Evolutionary conservation across 2,797 vertebrate genomes (phyloP), one percentile per base, ranked within the genome.

Genomic region (Gymnothorax javanicus): DNA sequence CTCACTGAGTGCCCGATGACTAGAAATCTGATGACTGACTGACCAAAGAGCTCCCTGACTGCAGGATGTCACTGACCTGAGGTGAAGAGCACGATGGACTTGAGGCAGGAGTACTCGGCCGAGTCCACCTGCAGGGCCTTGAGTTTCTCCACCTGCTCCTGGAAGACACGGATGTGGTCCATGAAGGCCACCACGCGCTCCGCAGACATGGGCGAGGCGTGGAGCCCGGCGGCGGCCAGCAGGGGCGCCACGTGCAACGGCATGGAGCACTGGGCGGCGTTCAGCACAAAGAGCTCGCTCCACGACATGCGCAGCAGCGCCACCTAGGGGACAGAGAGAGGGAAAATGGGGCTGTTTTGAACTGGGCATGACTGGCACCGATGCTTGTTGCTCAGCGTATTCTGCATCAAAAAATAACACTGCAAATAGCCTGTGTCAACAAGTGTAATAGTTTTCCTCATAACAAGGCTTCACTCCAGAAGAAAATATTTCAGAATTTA

Each of bases 231-330:
- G 0, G 97, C 97, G 0, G 97, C 97, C 91, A 98, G 86, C 89
- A 97, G 93, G 0, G 97, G 97, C 0, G 97, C 97, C 60, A 97
- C 96, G 0, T 97, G 97, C 1, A 97, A 92, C 0, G 97, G 97
- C 96, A 97, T 94, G 60, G 96, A 97, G 91, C 97, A 96, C 94
- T 97, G 97, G 23, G 97, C 97, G 0, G 97, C 97, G 4, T 97
- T 97, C 27, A 97, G 95, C 15, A 97, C 97, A 2, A 98, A 97
- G n/a, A 97, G 96, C 92, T 98, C 96, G 1, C 97, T 98, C 97
- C 97, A 98, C 0, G 96, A 97, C 96, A 96, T 95, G 0, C 97
- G 96, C 87, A 98, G 91, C 83, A 97, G 90, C 4, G 97, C 95
- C 89, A 96, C 97, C 96, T 97, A 82, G n/a, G 33, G 56, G 89